Conservation (phyloP, 2,888 invertebrate species). For the Hirtodrosophila confusa region DNA sequence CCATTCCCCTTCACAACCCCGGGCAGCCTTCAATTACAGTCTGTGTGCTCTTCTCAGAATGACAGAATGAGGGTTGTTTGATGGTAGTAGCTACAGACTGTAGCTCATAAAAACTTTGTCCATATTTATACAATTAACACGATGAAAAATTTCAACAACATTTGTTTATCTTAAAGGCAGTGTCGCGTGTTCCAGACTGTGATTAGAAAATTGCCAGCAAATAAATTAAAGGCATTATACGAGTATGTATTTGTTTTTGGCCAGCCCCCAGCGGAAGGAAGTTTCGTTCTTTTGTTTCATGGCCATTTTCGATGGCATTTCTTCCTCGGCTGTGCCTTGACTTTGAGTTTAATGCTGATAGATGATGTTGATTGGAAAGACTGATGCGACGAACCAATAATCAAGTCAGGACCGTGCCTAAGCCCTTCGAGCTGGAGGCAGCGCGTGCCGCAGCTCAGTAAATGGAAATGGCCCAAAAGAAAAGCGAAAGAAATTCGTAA, state of each 20-base stretch:
- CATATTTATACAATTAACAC: conserved; percentile 76
- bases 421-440: conserved; percentile 62
- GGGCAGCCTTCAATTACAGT: conserved; percentile 57
- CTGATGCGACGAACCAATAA: conserved; percentile 78
- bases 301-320: conserved; percentile 20
- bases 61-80: conserved; percentile 53
- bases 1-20: background rate
- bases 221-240: conserved; percentile 68
- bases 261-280: conserved; percentile 31
- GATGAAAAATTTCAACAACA: conserved; percentile 52
- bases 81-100: conserved; percentile 47
- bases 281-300: conserved; percentile 45
- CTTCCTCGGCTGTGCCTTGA: conserved; percentile 23
- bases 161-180: conserved; percentile 73
- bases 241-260: conserved; percentile 21
- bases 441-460: conserved; percentile 67
- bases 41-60: conserved; percentile 28
- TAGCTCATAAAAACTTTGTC: conserved; percentile 70
- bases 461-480: conserved; percentile 39
- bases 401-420: conserved; percentile 66
- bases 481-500: conserved; percentile 44
- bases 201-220: conserved; percentile 73
- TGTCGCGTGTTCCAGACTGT: conserved; percentile 31
- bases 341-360: conserved; percentile 69
- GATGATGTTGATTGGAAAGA: conserved; percentile 76